These are phyloP conservation scores for Operophtera brumata DNA, from an alignment of 2,888 invertebrate genomes.

Conservation along the genomic window DNA sequence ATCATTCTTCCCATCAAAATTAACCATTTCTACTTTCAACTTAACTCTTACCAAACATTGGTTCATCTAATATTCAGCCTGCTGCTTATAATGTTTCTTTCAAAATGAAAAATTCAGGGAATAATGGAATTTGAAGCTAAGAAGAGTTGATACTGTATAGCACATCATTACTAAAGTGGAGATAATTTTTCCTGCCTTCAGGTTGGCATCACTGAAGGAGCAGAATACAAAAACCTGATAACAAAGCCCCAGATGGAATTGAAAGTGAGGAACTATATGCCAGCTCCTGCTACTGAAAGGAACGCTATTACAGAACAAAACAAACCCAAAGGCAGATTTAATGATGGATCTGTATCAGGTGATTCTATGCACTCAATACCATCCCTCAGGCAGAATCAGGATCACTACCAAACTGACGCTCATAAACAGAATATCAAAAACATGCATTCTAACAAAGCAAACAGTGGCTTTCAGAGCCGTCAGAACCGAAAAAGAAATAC, in stretches of 20 bases:
- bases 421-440: slow-evolving; percentile 42
- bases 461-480: slow-evolving; percentile 35
- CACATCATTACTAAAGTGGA: slow-evolving; percentile 79
- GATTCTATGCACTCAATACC: slow-evolving; percentile 52
- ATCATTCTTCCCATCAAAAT: neutral
- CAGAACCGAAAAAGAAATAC: slow-evolving; percentile 53
- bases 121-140: slow-evolving; percentile 72
- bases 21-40: slow-evolving; percentile 13
- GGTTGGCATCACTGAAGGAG: slow-evolving; percentile 80
- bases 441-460: slow-evolving; percentile 44
- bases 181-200: slow-evolving; percentile 81
- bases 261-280: slow-evolving; percentile 57
- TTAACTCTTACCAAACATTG: slow-evolving; percentile 17
- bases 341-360: slow-evolving; percentile 69
- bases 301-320: slow-evolving; percentile 45
- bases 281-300: slow-evolving; percentile 54
- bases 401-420: slow-evolving; percentile 45
- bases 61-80: slow-evolving; percentile 30
- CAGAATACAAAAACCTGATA: slow-evolving; percentile 75
- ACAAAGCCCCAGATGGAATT: slow-evolving; percentile 69
- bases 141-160: slow-evolving; percentile 73
- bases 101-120: slow-evolving; percentile 60
- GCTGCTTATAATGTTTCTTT: slow-evolving; percentile 43
- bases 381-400: slow-evolving; percentile 54
- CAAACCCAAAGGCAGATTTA: slow-evolving; percentile 61